These are phyloP conservation scores for Ormyrus labotus DNA, from an alignment of 2,888 invertebrate genomes.

Conservation along the genomic window DNA sequence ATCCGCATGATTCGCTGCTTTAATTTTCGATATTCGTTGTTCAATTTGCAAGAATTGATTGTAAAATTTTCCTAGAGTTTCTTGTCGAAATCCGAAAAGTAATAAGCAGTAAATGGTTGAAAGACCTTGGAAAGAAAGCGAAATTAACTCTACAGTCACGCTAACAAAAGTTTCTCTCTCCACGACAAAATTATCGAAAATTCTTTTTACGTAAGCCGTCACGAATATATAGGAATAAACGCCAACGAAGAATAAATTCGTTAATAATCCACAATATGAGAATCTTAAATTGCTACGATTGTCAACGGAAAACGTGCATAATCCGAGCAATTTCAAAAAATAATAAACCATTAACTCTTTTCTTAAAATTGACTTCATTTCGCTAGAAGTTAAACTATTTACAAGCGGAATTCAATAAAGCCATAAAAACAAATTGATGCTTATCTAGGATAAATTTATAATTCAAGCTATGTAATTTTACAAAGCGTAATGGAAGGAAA, in stretches of 20 bases:
- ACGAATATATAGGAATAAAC: background rate
- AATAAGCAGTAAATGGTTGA: constrained; percentile 2
- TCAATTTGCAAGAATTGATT: constrained; percentile 11
- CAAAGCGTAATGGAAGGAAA: no score
- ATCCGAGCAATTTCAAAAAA: constrained; percentile 21
- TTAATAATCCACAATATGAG: constrained; percentile 11
- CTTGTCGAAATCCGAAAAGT: constrained; percentile 19
- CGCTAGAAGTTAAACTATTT: no score
- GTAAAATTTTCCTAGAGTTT: background rate
- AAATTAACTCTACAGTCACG: background rate
- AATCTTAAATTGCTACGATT: background rate
- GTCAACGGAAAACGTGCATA: constrained; percentile 29
- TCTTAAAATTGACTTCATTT: no score
- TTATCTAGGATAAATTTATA: no score
- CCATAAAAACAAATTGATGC: no score
- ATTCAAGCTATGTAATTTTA: no score
- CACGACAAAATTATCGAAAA: background rate
- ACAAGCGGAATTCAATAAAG: no score
- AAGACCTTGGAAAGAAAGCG: background rate
- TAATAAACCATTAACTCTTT: constrained; percentile 10
- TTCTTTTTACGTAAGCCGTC: background rate
- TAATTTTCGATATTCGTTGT: background rate
- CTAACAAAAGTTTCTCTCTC: constrained; percentile 18
- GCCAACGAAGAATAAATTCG: constrained; percentile 4
- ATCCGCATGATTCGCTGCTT: background rate